Evolutionary conservation across 2,888 invertebrate species (phyloP), one percentile per base, ranked within the genome.

Genomic region (Tetropium fuscum): DNA sequence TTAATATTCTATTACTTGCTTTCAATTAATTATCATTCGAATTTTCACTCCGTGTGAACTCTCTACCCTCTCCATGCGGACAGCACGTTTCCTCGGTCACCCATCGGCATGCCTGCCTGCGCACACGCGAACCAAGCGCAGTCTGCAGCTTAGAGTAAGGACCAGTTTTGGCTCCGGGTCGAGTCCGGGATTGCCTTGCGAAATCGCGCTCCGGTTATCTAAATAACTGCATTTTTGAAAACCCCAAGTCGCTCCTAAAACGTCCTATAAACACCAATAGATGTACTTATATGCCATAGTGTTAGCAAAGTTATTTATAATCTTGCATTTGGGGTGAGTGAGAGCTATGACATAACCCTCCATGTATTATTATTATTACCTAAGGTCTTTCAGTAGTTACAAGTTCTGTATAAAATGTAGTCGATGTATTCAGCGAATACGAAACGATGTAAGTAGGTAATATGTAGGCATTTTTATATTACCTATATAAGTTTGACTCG

Each of bases 121-220:
- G 74, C 72, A 63, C 68, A 76, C 75, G 74, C 71, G 63, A 53
- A 30, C 64, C 64, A 59, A 66, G 68, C 68, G 67, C 70, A 69
- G 71, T 71, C 74, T 74, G 75, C 76, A 74, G 74, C 75, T 74
- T 72, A 64, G 66, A 70, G 68, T 55, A 63, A 69, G 68, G 70
- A 68, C 63, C 73, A 72, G 72, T 71, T 60, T 64, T 66, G 60
- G 66, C 63, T 77, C 77, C 76, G 77, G 78, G 75, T 71, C 73
- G 76, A 72, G 72, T 78, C 76, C 75, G 76, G 77, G 75, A 70
- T 68, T 70, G 58, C 48, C 51, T 40, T 40, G 47, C 49, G 49
- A 57, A 62, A 51, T 59, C 44, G 27, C 44, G 44, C 56, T 71
- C 61, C 71, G 53, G 53, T 54, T 47, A 43, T 13, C 47, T 47